Base-by-base conservation (phyloP, 2,113 vertebrate species). In the Bubo bubo region DNA sequence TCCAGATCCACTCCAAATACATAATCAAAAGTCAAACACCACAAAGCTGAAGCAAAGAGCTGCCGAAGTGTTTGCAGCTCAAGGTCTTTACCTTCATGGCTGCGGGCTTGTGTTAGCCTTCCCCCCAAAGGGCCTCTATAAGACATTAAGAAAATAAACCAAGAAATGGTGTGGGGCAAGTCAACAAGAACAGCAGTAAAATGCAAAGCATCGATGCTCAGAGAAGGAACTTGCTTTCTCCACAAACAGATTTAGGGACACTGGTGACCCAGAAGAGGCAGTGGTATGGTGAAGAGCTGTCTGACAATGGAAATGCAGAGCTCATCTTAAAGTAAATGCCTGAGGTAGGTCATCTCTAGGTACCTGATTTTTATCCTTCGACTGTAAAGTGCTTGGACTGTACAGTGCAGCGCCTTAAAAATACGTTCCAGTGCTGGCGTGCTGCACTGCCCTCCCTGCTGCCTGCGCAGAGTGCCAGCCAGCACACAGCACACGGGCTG, bases 41-140 rank as follows among this genome's bases (percentile, higher is more conserved):
- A 82, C 50, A 87, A 88, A 88, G 66, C 21, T 82, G 73, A 92
- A 93, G 49, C 52, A 96, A 81, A 93, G 91, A 77, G 32, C 70
- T 83, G 80, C 43, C 1, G 3, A 68, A 88, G 35, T 14, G 14
- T 91, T 91, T 91, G 74, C 70, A 94, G 80, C 66, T 88, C 55
- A 37, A 66, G 59, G 80, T 81, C 50, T 91, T 94, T 67, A 62
- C 37, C 62, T 85, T 45, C 34, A 39, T 15, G 50, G 30, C 34
- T 86, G 32, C 0, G 0, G 34, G 59, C 41, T 71, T 35, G 50
- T 37, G 45, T 66, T 72, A 84, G n/a, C 37, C 43, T 71, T 89
- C 32, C 34, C 41, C 45, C 35, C n/a, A 74, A 20, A 72, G 53
- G 21, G 27, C 24, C 50, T 88, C 79, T 76, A 30, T 20, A 72